These are phyloP conservation scores for Palythoa caribaeorum DNA, from an alignment of 92 coral and sea anemone genomes.

Conservation along the genomic window DNA sequence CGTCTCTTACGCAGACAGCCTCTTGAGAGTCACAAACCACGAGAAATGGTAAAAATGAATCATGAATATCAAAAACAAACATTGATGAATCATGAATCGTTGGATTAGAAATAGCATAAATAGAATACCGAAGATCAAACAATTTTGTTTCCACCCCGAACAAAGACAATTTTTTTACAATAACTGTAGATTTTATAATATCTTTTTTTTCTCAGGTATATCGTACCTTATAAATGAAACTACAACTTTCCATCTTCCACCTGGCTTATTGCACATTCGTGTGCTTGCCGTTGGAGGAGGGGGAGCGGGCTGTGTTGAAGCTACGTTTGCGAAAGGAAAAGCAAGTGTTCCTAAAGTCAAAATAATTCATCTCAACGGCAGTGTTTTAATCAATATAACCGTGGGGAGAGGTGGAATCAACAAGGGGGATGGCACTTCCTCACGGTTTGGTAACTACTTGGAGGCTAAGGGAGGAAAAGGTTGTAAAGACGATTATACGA, in stretches of 20 bases:
- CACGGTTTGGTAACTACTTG: conserved; percentile 11
- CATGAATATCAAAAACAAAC: too few relatives aligned
- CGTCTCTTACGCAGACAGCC: too few relatives aligned
- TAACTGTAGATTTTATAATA: too few relatives aligned
- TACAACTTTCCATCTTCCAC: neutral
- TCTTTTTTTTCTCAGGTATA: too few relatives aligned
- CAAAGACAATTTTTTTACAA: too few relatives aligned
- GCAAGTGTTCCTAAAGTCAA: neutral
- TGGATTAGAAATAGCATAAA: too few relatives aligned
- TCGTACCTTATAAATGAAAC: neutral
- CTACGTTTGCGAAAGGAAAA: neutral
- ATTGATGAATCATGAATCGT: too few relatives aligned
- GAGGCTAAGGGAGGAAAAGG: neutral
- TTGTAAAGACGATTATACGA: neutral
- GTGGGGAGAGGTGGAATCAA: conserved; percentile 31
- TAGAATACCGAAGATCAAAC: too few relatives aligned
- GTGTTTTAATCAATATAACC: neutral
- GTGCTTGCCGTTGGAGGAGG: conserved; percentile 43
- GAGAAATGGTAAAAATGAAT: too few relatives aligned
- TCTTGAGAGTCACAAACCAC: too few relatives aligned
- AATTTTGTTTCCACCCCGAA: too few relatives aligned
- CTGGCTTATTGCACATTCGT: conserved; percentile 3
- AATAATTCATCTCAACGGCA: neutral
- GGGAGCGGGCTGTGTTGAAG: conserved; percentile 16
- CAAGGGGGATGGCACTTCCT: neutral